Evolutionary conservation across 2,888 invertebrate species (phyloP), one percentile per base, ranked within the genome.

Genomic region (Drosophila neotestacea): DNA sequence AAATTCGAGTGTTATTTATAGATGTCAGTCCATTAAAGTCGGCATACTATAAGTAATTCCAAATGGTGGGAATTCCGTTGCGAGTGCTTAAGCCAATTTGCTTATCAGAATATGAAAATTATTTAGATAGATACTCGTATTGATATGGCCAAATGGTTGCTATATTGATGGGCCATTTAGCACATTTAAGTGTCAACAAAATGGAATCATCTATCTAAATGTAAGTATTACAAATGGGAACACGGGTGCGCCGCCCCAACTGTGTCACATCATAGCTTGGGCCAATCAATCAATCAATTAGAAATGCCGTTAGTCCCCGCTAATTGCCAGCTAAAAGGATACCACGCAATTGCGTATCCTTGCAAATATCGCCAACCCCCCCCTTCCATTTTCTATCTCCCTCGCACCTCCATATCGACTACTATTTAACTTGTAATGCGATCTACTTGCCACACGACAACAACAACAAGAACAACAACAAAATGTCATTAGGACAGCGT

Each of bases 251-350:
- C 16, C 42, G 36, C 42, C 70, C 7, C 28, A 47, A 30, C 27
- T 13, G 51, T 30, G 30, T 4, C 38, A 28, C 27, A 51, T 27
- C 2, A 27, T 55, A 6, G 30, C n/a, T 32, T 22, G 32, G 22
- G 16, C 27, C 73, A 61, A 59, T 68, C 70, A 77, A 79, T 79
- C 82, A 71, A 58, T 79, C 79, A 78, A 81, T 81, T 73, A 81
- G 70, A 54, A 63, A 41, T 52, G 64, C 58, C 66, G 50, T 65
- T 70, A 75, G 78, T 42, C 11, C 47, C 28, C 46, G 56, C 65
- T 78, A 75, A 70, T 79, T 80, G 71, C 56, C 47, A 54, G 32
- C 68, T 42, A 51, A 73, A 78, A 65, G 74, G 79, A 78, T 73
- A 65, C 27, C 60, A 44, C 38, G 28, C 39, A 13, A 10, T 36